A percentile compares a stretch with the other conserved stretches of the same genome.
These are phyloP conservation scores for Nemotelus nigrinus DNA, from an alignment of 2,888 invertebrate genomes.

Conservation along the genomic window DNA sequence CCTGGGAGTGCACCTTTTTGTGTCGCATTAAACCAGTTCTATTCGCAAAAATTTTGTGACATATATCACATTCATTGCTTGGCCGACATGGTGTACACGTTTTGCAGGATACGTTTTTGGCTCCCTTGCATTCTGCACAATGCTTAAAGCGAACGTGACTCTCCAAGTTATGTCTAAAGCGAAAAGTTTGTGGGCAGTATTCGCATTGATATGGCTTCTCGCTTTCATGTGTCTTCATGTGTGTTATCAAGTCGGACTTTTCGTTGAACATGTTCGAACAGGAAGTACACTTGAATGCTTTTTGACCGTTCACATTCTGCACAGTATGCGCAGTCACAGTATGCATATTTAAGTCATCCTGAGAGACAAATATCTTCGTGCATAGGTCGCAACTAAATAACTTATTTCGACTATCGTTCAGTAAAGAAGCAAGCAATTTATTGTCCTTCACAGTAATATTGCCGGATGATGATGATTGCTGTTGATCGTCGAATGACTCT, in stretches of 20 bases:
- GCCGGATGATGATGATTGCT: not conserved
- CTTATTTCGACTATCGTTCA: not conserved
- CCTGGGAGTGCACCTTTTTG: not conserved
- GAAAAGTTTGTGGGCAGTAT: conserved; percentile 9
- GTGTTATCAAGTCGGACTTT: not conserved
- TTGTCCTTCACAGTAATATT: not conserved
- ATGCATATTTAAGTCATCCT: conserved; percentile 4
- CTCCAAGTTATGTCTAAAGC: conserved; percentile 1
- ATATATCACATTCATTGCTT: conserved; percentile 7
- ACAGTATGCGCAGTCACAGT: not conserved
- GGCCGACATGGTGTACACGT: not conserved
- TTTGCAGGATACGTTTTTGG: not conserved
- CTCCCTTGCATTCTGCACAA: conserved; percentile 8
- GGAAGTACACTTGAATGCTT: not conserved
- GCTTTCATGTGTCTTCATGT: not conserved
- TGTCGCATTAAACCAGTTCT: not conserved
- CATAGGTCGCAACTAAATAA: not conserved
- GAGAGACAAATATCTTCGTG: not conserved
- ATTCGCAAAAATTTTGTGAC: not conserved
- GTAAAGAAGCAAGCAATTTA: not conserved
- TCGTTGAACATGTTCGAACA: not conserved
- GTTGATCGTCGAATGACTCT: not conserved
- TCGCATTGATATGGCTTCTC: conserved; percentile 15
- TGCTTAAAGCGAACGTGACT: conserved; percentile 26
- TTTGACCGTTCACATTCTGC: conserved; percentile 4